These are phyloP conservation scores for Protosalanx chinensis DNA, from an alignment of 2,797 vertebrate genomes.

Conservation along the genomic window DNA sequence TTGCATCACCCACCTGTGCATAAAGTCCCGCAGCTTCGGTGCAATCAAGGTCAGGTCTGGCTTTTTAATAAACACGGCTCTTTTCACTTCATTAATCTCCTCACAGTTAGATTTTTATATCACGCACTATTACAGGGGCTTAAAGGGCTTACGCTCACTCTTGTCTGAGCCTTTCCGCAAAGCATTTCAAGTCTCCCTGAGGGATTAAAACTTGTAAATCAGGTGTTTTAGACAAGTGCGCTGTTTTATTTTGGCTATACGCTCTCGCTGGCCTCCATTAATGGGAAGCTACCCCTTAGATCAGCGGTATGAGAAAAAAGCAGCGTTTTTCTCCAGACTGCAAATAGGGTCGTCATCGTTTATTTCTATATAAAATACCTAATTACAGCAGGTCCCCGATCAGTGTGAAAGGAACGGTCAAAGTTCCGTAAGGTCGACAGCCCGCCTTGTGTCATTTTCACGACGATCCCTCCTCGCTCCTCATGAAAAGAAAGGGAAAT, in stretches of 20 bases:
- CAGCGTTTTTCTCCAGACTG: too few relatives aligned
- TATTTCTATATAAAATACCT: too few relatives aligned
- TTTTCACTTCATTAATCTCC: conserved; percentile 60
- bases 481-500: too few relatives aligned
- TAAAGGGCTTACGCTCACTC: conserved; percentile 60
- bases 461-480: too few relatives aligned
- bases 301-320: too few relatives aligned
- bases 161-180: conserved; percentile 54
- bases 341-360: too few relatives aligned
- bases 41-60: conserved; percentile 30
- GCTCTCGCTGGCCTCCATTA: background rate
- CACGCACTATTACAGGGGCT: conserved; percentile 57
- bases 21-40: conserved; percentile 16
- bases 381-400: too few relatives aligned
- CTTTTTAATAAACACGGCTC: conserved; percentile 50
- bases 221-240: conserved; percentile 34
- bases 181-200: conserved; percentile 52
- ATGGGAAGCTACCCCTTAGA: background rate
- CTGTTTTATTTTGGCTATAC: background rate
- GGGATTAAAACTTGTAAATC: conserved; percentile 60
- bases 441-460: too few relatives aligned
- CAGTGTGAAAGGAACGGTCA: too few relatives aligned
- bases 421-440: too few relatives aligned
- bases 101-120: conserved; percentile 59
- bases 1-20: conserved; percentile 16